Evolutionary conservation across 2,113 vertebrate genomes (phyloP).

Genomic region (Herpetotheres cachinnans): DNA sequence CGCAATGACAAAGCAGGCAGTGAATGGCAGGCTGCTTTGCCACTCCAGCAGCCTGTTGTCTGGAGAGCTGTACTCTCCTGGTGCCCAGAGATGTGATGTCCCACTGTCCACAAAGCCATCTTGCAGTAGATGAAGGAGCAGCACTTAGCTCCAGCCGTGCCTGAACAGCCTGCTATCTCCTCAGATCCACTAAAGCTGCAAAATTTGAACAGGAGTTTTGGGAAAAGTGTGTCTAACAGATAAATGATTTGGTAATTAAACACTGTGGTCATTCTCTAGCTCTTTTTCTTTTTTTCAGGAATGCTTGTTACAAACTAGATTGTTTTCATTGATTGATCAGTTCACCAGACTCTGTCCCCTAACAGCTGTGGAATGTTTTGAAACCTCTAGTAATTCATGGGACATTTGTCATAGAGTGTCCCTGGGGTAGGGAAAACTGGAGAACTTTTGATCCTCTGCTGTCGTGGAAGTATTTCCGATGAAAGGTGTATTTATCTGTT

Average conservation of each 20-base stretch:
- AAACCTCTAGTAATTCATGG: not conserved
- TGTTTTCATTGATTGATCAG: not conserved
- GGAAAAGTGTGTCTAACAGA: not conserved
- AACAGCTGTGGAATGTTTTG: not conserved
- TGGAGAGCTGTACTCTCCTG: not conserved
- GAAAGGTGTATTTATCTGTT: not conserved
- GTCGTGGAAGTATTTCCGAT: not conserved
- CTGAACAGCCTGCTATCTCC: not conserved
- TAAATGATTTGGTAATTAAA: not conserved
- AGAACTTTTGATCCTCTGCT: not conserved
- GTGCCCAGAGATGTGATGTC: not conserved
- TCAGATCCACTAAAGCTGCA: not conserved
- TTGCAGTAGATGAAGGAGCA: not conserved
- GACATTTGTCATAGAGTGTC: not conserved
- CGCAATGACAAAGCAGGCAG: not conserved
- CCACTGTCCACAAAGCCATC: not conserved
- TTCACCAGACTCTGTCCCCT: not conserved
- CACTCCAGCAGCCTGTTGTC: not conserved
- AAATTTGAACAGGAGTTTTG: not conserved
- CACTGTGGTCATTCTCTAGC: not conserved
- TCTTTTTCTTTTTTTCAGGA: not conserved
- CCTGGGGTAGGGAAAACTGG: not conserved
- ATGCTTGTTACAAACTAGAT: not conserved
- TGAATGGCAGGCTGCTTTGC: not conserved
- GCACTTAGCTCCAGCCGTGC: not conserved